phyloP scores from a whole-genome alignment of 92 coral and sea anemone species.

The Actinernus sp. region DNA sequence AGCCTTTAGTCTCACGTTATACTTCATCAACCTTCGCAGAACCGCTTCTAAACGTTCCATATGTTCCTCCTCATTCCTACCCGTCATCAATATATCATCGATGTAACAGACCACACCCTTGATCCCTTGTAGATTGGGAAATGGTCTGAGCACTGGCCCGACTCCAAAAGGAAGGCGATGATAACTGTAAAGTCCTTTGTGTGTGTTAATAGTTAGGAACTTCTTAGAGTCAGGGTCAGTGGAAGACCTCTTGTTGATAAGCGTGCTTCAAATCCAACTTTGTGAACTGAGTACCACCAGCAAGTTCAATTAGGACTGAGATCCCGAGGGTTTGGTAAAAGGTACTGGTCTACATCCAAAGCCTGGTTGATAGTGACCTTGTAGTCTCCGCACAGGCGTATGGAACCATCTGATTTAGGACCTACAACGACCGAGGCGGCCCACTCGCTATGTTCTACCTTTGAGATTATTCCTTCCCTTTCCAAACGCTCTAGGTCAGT shows the following conservation, averaged over 20 bases:
- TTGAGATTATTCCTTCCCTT: neutral
- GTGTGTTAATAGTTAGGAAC: neutral
- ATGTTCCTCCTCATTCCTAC: neutral
- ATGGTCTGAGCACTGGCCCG: neutral
- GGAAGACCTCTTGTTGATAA: neutral
- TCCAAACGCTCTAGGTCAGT: neutral
- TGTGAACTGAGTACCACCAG: neutral
- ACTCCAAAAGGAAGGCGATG: neutral
- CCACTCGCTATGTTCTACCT: neutral
- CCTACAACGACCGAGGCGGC: neutral
- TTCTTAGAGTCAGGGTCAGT: neutral
- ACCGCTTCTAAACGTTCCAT: neutral
- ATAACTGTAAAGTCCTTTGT: neutral
- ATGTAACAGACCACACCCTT: neutral
- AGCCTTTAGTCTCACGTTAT: too few relatives aligned
- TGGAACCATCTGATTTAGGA: neutral
- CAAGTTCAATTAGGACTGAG: neutral
- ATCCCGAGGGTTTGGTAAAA: neutral
- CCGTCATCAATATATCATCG: neutral
- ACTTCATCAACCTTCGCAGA: too few relatives aligned
- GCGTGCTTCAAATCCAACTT: neutral
- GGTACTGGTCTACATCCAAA: neutral
- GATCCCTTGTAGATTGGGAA: neutral
- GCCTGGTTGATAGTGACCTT: neutral
- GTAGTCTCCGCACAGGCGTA: neutral